Evolutionary conservation across 1,140 invertebrate species (phyloP).

Genomic region (Diuraphis noxia): DNA sequence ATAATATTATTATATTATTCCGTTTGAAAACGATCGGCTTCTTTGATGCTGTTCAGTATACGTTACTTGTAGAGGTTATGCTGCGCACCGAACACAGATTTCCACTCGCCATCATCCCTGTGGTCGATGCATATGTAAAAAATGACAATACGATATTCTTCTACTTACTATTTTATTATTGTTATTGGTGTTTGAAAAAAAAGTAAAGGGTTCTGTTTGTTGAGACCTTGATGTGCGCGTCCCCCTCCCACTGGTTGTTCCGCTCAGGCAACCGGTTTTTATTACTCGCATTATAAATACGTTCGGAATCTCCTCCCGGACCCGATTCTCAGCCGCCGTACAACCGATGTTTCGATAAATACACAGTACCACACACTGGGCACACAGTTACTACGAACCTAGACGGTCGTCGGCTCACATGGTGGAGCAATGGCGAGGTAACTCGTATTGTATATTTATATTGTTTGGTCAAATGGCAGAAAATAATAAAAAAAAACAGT

Average conservation of each 20-base stretch:
- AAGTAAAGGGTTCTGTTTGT: slow-evolving; percentile 30
- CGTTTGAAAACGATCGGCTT: not conserved
- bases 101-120: not conserved
- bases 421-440: not conserved
- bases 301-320: slow-evolving; percentile 24
- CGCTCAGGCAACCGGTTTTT: not conserved
- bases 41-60: not conserved
- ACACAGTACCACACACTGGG: too few relatives aligned
- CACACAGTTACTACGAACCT: not conserved
- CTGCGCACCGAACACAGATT: not conserved
- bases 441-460: not conserved
- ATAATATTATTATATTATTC: not conserved
- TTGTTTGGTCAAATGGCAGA: not conserved
- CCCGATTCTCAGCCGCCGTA: not conserved
- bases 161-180: slow-evolving; percentile 9
- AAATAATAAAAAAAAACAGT: slow-evolving; percentile 19
- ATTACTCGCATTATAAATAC: slow-evolving; percentile 29
- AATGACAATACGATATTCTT: not conserved
- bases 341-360: not conserved
- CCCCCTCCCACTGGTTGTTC: not conserved
- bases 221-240: slow-evolving; percentile 17
- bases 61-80: not conserved
- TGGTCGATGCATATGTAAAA: not conserved
- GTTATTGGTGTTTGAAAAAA: not conserved
- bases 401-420: not conserved